Evolutionary conservation across 1,140 invertebrate genomes (phyloP), one percentile per base, ranked within the genome.

Genomic region (Drosophila murphyi): DNA sequence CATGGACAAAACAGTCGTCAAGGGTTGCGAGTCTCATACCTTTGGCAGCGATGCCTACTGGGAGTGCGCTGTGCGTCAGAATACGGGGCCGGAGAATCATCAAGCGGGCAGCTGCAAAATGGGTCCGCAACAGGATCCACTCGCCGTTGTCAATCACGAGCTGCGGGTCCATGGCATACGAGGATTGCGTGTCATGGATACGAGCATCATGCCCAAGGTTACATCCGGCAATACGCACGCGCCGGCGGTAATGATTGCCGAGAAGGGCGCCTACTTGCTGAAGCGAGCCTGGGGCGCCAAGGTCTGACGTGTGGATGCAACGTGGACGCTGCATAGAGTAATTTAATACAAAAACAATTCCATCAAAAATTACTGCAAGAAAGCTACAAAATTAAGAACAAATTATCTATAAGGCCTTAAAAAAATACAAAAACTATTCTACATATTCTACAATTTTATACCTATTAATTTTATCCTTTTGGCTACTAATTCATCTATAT

Each of bases 31-130:
- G 82, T 94, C 95, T 48, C 92, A 95, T 3, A 94, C 94, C 45
- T 96, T 96, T 54, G 96, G 96, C 0, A 96, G 95, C 59, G 96
- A 97, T 87, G 95, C 94, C 0, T 97, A 97, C 91, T 97, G 97
- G 96, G 94, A 96, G 85, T 97, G 97, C 78, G 96, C 96, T 0
- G 94, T 96, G 2, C 93, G 95, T 55, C 94, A 95, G 78, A 95
- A 96, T 32, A 97, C 97, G 0, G 95, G 95, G 0, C 95, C 96
- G 1, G 96, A 97, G 92, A 97, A 97, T 86, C 97, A 98, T 93
- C 97, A 97, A 91, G 96, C 96, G 0, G 96, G 94, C 54, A 95
- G 95, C 1, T 95, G 94, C 72, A 95, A 94, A 92, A 96, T 96
- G 95, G 95, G 95, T 6, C 92, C 93, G 1, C n/a, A 56, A 0